Conservation (phyloP, 2,113 vertebrate species). For the Semnornis frantzii region DNA sequence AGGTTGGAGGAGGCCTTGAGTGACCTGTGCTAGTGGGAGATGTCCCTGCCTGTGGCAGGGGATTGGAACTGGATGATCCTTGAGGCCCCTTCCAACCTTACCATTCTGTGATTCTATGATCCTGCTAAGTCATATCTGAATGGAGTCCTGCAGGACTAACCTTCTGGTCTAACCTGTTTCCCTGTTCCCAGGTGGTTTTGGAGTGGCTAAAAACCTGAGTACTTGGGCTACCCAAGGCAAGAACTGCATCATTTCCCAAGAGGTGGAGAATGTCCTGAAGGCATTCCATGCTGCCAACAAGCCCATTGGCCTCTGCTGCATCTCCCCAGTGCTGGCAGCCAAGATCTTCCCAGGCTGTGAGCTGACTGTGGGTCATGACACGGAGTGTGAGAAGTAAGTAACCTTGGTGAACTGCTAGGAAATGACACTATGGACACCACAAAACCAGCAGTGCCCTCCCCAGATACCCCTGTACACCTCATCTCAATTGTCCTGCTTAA, state of each 20-base stretch:
- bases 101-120: too few relatives aligned
- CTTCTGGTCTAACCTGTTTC: not conserved
- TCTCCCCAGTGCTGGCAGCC: slow-evolving; percentile 85
- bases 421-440: not conserved
- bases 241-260: slow-evolving; percentile 73
- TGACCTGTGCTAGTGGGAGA: too few relatives aligned
- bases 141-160: not conserved
- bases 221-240: slow-evolving; percentile 87
- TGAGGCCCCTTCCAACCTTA: too few relatives aligned
- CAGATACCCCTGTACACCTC: fast-evolving
- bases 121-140: not conserved
- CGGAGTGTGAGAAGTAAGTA: slow-evolving; percentile 79
- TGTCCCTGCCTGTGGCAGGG: too few relatives aligned
- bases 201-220: slow-evolving; percentile 87
- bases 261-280: slow-evolving; percentile 78
- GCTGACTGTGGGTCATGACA: slow-evolving; percentile 85
- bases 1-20: too few relatives aligned
- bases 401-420: fast-evolving
- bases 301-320: slow-evolving; percentile 89
- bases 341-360: slow-evolving; percentile 87
- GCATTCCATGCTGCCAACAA: slow-evolving; percentile 83
- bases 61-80: too few relatives aligned
- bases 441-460: not conserved
- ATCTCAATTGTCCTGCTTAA: fast-evolving
- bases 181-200: slow-evolving; percentile 83